A percentile compares a stretch with the other conserved stretches of the same genome.
These are phyloP conservation scores for Myrmecobius fasciatus DNA, from an alignment of 2,113 vertebrate genomes.

Conservation along the genomic window DNA sequence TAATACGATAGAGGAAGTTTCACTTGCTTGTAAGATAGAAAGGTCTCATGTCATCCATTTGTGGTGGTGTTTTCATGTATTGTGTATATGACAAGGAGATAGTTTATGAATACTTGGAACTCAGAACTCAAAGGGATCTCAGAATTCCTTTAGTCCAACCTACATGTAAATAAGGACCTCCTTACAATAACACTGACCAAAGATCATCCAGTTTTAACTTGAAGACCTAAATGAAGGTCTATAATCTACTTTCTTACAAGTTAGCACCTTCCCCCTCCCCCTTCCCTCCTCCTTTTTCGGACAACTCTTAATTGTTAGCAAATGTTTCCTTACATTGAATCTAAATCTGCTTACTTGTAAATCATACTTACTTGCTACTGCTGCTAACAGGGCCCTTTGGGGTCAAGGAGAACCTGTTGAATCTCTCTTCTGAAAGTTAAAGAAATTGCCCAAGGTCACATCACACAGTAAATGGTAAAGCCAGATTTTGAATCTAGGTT, in stretches of 20 bases:
- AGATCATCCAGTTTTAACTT: background rate
- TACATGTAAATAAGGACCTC: background rate
- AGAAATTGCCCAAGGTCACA: background rate
- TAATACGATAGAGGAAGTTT: background rate
- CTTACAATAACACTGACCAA: background rate
- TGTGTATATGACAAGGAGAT: background rate
- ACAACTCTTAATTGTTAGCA: background rate
- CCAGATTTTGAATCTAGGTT: background rate
- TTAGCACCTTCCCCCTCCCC: background rate
- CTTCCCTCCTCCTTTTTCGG: background rate
- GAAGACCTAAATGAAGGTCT: background rate
- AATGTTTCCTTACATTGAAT: background rate
- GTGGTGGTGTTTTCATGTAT: background rate
- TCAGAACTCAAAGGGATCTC: background rate
- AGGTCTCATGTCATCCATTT: background rate
- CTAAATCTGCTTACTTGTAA: background rate
- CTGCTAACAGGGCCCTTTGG: background rate
- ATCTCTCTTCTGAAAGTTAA: background rate
- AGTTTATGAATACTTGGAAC: background rate
- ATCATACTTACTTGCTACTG: background rate
- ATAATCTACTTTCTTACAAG: background rate
- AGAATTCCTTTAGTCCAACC: background rate
- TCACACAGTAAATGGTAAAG: background rate
- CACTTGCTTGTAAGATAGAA: background rate
- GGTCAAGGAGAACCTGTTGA: background rate